A percentile compares a stretch with the other conserved stretches of the same genome.
Conservation (phyloP, 2,113 vertebrate genomes). For the Grammatotria lemairii region DNA sequence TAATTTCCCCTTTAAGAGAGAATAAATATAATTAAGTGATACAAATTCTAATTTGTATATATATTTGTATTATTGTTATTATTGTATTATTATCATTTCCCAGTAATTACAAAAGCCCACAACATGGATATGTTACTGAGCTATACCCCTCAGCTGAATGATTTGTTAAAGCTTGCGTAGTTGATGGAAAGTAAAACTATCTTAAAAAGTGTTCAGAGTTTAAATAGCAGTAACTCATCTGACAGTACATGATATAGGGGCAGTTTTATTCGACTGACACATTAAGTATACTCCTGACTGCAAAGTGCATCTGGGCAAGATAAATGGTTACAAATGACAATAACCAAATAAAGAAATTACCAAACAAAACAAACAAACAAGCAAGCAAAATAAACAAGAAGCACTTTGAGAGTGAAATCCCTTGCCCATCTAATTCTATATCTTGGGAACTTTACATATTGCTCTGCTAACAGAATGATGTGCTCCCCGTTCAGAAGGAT, state of each 20-base stretch:
- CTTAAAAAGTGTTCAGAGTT: background rate
- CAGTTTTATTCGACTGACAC: background rate
- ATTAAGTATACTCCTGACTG: background rate
- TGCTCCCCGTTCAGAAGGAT: accelerated
- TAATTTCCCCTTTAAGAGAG: background rate
- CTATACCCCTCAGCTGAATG: background rate
- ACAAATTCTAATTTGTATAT: background rate
- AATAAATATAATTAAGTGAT: background rate
- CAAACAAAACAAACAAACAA: background rate
- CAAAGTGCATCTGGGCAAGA: background rate
- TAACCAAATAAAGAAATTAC: background rate
- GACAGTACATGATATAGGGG: background rate
- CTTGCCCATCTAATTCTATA: background rate
- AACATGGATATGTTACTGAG: background rate
- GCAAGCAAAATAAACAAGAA: background rate
- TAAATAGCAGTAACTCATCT: background rate
- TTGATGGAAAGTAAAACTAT: background rate
- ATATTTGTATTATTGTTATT: background rate
- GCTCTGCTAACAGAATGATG: accelerated
- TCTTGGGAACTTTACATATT: background rate
- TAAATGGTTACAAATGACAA: background rate
- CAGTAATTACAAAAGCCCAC: background rate
- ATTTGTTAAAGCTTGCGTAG: background rate
- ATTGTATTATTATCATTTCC: background rate
- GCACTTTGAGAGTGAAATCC: background rate